A percentile compares a stretch with the other conserved stretches of the same genome.
phyloP scores from a whole-genome alignment of 2,888 invertebrate species.

The Xiphydria camelus region DNA sequence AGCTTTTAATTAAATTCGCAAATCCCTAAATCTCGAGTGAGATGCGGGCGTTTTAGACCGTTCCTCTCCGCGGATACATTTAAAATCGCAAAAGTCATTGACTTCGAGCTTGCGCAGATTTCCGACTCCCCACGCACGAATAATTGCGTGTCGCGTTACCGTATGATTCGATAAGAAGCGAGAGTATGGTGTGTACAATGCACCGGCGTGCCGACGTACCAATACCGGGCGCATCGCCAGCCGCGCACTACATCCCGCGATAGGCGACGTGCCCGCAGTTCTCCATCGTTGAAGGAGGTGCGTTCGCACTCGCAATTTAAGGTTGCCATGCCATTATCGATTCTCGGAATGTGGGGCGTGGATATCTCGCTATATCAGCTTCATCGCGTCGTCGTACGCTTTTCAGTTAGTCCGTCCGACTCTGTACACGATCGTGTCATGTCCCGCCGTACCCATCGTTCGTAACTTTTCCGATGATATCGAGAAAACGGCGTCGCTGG shows the following conservation, averaged over 20 bases:
- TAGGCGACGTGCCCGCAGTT: background rate
- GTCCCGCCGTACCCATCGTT: background rate
- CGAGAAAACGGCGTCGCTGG: background rate
- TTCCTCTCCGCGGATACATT: no score
- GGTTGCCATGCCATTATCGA: conserved; percentile 48
- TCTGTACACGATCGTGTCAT: background rate
- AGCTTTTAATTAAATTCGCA: no score
- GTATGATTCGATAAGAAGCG: no score
- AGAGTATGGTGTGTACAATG: no score
- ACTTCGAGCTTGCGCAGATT: no score
- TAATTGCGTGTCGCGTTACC: no score
- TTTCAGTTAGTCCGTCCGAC: background rate
- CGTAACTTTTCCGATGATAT: background rate
- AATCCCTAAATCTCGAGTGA: no score
- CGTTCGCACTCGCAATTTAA: conserved; percentile 10
- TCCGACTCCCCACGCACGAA: no score
- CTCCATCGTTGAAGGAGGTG: background rate
- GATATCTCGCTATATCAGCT: conserved; percentile 4
- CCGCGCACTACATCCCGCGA: background rate
- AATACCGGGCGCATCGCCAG: no score
- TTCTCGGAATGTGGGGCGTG: conserved; percentile 25
- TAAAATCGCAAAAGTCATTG: no score
- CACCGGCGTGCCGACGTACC: no score
- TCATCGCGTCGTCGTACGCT: conserved; percentile 1
- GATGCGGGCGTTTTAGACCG: no score